These are phyloP conservation scores for Heptranchias perlo DNA, from an alignment of 2,113 vertebrate species.

Conservation along the genomic window DNA sequence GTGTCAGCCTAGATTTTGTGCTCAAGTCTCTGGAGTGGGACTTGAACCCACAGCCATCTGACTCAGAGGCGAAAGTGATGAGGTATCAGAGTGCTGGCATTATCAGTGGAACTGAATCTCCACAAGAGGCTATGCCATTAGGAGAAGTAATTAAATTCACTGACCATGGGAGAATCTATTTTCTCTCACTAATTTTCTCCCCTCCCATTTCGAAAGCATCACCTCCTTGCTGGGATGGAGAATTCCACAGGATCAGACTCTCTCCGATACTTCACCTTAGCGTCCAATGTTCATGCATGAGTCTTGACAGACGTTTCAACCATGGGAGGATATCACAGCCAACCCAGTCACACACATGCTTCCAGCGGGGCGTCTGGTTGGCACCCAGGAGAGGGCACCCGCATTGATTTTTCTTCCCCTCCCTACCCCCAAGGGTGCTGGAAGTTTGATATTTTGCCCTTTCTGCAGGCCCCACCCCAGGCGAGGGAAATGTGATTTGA, in stretches of 20 bases:
- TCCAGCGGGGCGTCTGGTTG: too few relatives aligned
- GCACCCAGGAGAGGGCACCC: neutral
- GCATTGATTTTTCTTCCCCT: neutral
- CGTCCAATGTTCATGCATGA: neutral
- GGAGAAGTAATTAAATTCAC: neutral
- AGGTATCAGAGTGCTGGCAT: neutral
- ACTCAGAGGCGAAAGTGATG: neutral
- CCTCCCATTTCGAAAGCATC: neutral
- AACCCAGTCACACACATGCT: neutral
- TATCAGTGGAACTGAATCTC: neutral
- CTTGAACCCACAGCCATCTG: neutral
- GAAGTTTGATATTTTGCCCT: neutral
- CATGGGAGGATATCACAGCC: neutral
- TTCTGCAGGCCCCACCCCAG: neutral
- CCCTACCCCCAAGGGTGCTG: neutral
- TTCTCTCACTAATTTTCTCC: neutral
- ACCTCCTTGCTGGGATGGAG: neutral
- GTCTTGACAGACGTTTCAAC: neutral
- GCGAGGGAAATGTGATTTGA: neutral
- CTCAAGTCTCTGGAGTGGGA: neutral
- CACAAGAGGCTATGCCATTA: neutral
- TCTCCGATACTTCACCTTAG: neutral
- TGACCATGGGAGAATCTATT: neutral
- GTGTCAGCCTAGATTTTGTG: neutral
- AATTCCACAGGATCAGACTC: neutral